Evolutionary conservation across 2,888 invertebrate species (phyloP), one percentile per base, ranked within the genome.

Genomic region (Coecobrya sp.): DNA sequence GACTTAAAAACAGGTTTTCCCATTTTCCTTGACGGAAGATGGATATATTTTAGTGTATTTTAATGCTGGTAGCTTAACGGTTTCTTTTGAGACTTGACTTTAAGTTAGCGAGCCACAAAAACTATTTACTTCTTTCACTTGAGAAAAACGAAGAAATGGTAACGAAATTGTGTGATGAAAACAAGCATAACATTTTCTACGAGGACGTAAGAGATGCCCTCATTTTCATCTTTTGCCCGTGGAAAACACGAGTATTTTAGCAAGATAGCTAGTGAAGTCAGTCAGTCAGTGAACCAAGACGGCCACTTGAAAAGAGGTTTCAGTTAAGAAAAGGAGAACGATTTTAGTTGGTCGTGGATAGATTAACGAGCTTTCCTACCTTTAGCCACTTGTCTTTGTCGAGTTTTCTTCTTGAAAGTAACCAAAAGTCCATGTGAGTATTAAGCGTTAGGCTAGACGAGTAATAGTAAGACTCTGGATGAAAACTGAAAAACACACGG

Each of bases 301-400:
- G 88, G 49, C 73, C 65, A 88, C 88, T 88, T 88, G 88, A 88
- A 88, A 65, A 79, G 62, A 88, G 88, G 36, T 79, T 73, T 73
- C 11, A 62, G 62, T 73, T 55, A 27, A 45, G 16, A 49, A 42
- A 86, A 22, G 55, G 65, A 25, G 88, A 79, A n/a, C 79, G 76
- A 79, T 88, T 88, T 88, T 59, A 79, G 65, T 79, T 79, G 79
- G 65, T 19, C 59, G 79, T 59, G 22, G 79, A 88, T 88, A 88
- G 79, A 88, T 88, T 88, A 88, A 88, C 88, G 88, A 88, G 88
- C 88, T 88, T 62, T 79, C 49, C 13, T 79, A 76, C 88, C 79
- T 79, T 88, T 62, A 62, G 42, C 88, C 88, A 88, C 88, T 88
- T 88, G 86, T 88, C 88, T 88, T 88, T 88, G 88, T 88, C 79